A percentile compares a stretch with the other conserved stretches of the same genome.
These are phyloP conservation scores for Elephas maximus DNA, from an alignment of 2,113 vertebrate genomes.

Conservation along the genomic window DNA sequence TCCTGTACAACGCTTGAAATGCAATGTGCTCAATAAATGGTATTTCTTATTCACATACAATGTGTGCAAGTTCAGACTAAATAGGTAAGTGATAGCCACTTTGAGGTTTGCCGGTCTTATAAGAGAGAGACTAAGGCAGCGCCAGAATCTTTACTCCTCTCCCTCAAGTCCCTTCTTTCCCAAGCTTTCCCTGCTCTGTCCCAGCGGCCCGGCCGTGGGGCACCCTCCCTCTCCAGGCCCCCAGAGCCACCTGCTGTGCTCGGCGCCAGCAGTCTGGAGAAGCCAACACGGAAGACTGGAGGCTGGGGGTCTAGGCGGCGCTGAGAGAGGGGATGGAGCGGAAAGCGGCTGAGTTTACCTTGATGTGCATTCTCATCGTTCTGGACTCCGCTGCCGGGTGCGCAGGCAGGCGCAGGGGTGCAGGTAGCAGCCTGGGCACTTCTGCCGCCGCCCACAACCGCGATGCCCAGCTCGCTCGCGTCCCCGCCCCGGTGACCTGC, in stretches of 20 bases:
- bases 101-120: neutral
- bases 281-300: accelerated
- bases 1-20: neutral
- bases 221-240: neutral
- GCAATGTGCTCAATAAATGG: neutral
- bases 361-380: constrained; percentile 36
- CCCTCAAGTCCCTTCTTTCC: neutral
- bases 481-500: neutral
- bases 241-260: neutral
- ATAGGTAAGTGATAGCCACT: neutral
- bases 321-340: neutral
- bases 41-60: neutral
- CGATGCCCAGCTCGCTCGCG: neutral
- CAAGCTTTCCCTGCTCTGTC: neutral
- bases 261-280: accelerated
- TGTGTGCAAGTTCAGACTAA: neutral
- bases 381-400: neutral
- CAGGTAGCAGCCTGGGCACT: neutral
- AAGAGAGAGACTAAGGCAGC: neutral
- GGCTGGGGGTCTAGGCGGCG: no score
- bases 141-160: neutral
- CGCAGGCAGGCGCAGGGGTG: neutral
- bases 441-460: neutral
- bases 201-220: neutral
- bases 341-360: neutral